Percentiles rank a stretch among this genome's conserved stretches.
phyloP scores from a whole-genome alignment of 2,113 vertebrate species.

The Synodontis membranacea region DNA sequence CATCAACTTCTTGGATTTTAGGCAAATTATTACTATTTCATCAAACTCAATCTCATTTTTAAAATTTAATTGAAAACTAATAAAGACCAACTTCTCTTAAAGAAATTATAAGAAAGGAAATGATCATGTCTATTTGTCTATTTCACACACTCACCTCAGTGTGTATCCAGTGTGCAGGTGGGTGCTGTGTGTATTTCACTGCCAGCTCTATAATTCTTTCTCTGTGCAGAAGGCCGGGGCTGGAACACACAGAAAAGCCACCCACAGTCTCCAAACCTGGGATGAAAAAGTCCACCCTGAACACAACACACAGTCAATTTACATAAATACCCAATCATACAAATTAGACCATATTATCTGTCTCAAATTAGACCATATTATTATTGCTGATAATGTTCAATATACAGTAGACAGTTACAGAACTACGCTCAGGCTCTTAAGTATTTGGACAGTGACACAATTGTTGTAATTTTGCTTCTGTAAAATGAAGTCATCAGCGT shows the following conservation, averaged over 20 bases:
- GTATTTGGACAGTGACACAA: too few relatives aligned
- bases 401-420: too few relatives aligned
- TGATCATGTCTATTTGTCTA: background rate
- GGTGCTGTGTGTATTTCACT: constrained; percentile 84
- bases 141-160: constrained; percentile 70
- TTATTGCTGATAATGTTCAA: background rate
- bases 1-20: background rate
- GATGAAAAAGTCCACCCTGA: constrained; percentile 94
- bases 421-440: too few relatives aligned
- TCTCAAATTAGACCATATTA: background rate
- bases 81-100: background rate
- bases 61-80: background rate
- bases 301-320: background rate
- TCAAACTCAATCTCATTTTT: background rate
- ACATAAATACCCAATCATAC: background rate
- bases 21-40: background rate
- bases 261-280: constrained; percentile 86
- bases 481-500: too few relatives aligned
- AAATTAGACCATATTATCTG: background rate
- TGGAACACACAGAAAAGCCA: constrained; percentile 96
- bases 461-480: too few relatives aligned
- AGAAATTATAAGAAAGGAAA: background rate
- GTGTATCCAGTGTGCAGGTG: constrained; percentile 91
- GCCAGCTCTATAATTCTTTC: constrained; percentile 88
- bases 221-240: constrained; percentile 79